Evolutionary conservation across 2,888 invertebrate species (phyloP), one percentile per base, ranked within the genome.

Genomic region (Tipula vernalis): DNA sequence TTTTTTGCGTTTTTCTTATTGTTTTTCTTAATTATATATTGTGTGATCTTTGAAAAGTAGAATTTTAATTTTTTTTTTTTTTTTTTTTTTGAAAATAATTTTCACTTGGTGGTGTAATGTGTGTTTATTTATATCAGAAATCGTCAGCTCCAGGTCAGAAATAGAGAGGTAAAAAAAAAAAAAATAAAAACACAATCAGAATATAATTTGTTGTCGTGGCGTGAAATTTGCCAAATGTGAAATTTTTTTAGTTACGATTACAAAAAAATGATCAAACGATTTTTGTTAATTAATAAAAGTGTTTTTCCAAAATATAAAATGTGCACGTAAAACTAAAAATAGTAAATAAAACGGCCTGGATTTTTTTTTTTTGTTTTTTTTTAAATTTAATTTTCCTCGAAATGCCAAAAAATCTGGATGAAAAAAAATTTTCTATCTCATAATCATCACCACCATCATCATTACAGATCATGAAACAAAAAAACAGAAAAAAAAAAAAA

Each of bases 61-160:
- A 39, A n/a, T 36, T 28, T 28, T 28, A 28, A 28, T 28, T 28
- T 28, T 28, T 28, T n/a, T 84, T 84, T 39, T 36, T 36, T 84
- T 51, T 51, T 51, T 51, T 51, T 51, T 51, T 51, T 51, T 13
- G n/a, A 5, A 51, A 51, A 51, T 5, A 51, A n/a, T 5, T 15
- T 51, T 39, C 18, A 39, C 41, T 84, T 84, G 84, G 39, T 84
- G 89, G 88, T 89, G 88, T 89, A 89, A 89, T 88, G 89, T 88
- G 89, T 89, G 41, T 89, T 89, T 89, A 89, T 89, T 89, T 89
- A 89, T 89, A 89, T 88, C 89, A 88, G 88, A 88, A 89, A 89
- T 89, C 89, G 89, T 89, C 89, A 89, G 89, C 89, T 89, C 89
- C 89, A 89, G 89, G 89, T 89, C 89, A 89, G 89, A 89, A 89